Percentiles rank a stretch among this genome's conserved stretches.
Conservation (phyloP, 2,888 invertebrate genomes). For the Auanema sp. region DNA sequence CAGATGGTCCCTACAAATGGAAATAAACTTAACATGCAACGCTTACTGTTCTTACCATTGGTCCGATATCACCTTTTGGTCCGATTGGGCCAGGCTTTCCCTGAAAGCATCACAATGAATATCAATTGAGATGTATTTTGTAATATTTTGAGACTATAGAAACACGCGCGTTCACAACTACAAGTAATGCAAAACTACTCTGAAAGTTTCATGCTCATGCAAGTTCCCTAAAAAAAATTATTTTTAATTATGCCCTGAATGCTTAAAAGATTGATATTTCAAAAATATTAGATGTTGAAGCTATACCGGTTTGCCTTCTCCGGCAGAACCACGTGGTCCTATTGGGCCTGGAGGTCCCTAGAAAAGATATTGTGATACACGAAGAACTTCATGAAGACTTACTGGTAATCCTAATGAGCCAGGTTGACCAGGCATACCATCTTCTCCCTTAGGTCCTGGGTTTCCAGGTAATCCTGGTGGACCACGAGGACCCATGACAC, state of each 20-base stretch:
- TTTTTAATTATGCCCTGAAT: not conserved
- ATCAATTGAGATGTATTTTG: too few species aligned
- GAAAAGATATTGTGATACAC: slow-evolving; percentile 46
- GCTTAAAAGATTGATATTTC: not conserved
- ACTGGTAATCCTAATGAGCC: slow-evolving; percentile 55
- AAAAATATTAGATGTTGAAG: not conserved
- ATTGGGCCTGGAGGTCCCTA: slow-evolving; percentile 58
- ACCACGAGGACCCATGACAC: slow-evolving; percentile 21
- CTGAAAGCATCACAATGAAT: slow-evolving; percentile 40
- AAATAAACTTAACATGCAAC: not conserved
- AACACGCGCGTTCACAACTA: slow-evolving; percentile 15
- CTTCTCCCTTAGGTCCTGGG: slow-evolving; percentile 33
- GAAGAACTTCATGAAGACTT: slow-evolving; percentile 32
- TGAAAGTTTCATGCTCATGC: not conserved
- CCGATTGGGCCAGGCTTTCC: slow-evolving; percentile 51
- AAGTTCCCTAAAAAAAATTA: not conserved
- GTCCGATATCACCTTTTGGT: slow-evolving; percentile 54
- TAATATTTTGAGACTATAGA: too few species aligned
- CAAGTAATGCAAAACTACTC: slow-evolving; percentile 5
- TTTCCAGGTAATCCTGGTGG: slow-evolving; percentile 34
- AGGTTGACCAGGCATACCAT: slow-evolving; percentile 49
- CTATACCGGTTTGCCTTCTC: slow-evolving; percentile 51
- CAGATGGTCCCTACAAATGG: slow-evolving; percentile 43
- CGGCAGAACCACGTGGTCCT: slow-evolving; percentile 51
- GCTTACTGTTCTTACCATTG: slow-evolving; percentile 23